Evolutionary conservation across 2,888 invertebrate species (phyloP), one percentile per base, ranked within the genome.

Genomic region (Agriopis leucophaearia): DNA sequence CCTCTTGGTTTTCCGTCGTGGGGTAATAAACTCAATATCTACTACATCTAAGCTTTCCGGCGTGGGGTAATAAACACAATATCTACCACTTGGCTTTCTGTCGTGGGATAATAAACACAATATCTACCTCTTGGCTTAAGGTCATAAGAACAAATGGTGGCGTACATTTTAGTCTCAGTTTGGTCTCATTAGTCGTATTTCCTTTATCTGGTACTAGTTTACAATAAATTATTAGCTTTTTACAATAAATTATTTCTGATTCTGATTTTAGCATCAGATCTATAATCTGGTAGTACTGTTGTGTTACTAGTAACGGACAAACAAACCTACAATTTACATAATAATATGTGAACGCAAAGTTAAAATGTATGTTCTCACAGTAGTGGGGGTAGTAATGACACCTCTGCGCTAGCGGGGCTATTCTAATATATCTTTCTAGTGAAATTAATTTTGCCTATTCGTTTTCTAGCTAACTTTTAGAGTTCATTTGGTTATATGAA

Each of bases 401-500:
- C 72, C 71, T 63, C 58, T 65, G 74, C 63, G 71, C 64, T 61
- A 48, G 40, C 52, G 54, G 66, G 70, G 57, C 62, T 48, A 68
- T 70, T 70, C 65, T 73, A 71, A 72, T 71, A 67, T 63, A 56
- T 38, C 65, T 67, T 65, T 56, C 64, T 64, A 57, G 66, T 64
- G 52, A 70, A 69, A 74, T 74, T 71, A 74, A 74, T 71, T 73
- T 70, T 18, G 15, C 60, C 67, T 66, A 74, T 74, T 71, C 65
- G 64, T 74, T 72, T 69, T 62, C 63, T 50, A 50, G 42, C 60
- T 65, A 67, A 70, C 63, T 73, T 74, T 72, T 59, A 58, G 60
- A 54, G 57, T 69, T 69, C 61, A 72, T 71, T 69, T 64, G 52
- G 64, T 65, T 70, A 51, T 56, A n/a, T 48, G 51, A 13, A 42